Percentiles rank a stretch among this genome's conserved stretches.
These are phyloP conservation scores for Drosophila percnosoma DNA, from an alignment of 2,888 invertebrate genomes.

Conservation along the genomic window DNA sequence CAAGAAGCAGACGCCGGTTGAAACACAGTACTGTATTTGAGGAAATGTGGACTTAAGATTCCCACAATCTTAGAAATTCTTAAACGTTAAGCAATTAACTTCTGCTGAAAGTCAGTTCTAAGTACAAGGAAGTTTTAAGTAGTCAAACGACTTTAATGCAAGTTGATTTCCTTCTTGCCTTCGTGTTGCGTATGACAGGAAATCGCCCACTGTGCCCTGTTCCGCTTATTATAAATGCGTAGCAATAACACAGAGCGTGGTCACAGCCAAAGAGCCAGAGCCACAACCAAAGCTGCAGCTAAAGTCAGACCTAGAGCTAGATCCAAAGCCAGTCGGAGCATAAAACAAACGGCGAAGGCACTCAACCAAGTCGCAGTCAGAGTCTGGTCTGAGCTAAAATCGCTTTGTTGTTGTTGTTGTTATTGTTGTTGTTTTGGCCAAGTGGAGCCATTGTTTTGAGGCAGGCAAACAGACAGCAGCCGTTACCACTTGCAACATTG, in stretches of 20 bases:
- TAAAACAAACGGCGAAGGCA: slow-evolving; percentile 77
- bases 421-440: slow-evolving; percentile 46
- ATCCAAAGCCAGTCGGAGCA: slow-evolving; percentile 68
- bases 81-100: neutral
- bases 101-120: neutral
- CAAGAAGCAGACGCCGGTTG: neutral
- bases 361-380: slow-evolving; percentile 72
- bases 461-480: slow-evolving; percentile 49
- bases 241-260: slow-evolving; percentile 57
- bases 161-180: slow-evolving; percentile 3
- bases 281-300: slow-evolving; percentile 25
- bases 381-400: slow-evolving; percentile 14
- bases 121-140: slow-evolving; percentile 18
- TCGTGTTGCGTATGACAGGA: slow-evolving; percentile 42
- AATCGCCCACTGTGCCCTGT: slow-evolving; percentile 65
- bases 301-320: slow-evolving; percentile 34
- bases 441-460: slow-evolving; percentile 61
- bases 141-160: neutral
- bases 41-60: neutral
- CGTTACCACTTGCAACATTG: slow-evolving; percentile 69
- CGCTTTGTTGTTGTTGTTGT: slow-evolving; percentile 36
- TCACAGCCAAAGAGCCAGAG: slow-evolving; percentile 48
- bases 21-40: neutral
- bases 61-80: neutral
- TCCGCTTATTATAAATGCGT: slow-evolving; percentile 78